phyloP scores from a whole-genome alignment of 2,888 invertebrate species.

The Conomelus anceps region DNA sequence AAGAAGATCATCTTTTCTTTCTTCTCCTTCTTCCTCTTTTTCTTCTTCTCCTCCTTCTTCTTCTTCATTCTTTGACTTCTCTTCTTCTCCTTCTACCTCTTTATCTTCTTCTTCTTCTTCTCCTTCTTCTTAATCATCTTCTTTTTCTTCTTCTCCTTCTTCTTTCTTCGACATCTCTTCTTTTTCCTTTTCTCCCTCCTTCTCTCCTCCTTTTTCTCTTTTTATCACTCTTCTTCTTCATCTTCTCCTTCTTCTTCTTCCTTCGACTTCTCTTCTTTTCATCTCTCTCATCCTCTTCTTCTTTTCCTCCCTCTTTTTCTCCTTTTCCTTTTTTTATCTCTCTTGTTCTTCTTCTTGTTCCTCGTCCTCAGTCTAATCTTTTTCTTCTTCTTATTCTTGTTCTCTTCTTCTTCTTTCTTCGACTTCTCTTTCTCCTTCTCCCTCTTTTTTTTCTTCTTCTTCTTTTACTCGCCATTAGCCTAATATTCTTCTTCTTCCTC shows the following conservation, averaged over 20 bases:
- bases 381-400: not conserved
- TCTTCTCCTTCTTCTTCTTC: not conserved
- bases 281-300: not conserved
- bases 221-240: not conserved
- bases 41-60: too few relatives aligned
- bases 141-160: not conserved
- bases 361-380: not conserved
- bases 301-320: not conserved
- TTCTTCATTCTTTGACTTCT: too few relatives aligned
- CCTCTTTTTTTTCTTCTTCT: not conserved
- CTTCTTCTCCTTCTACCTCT: too few relatives aligned
- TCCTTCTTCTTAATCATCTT: not conserved
- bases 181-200: too few relatives aligned
- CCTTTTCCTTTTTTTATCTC: not conserved
- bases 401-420: not conserved
- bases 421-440: not conserved
- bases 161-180: too few relatives aligned
- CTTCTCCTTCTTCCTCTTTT: too few relatives aligned
- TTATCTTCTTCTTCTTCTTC: not conserved
- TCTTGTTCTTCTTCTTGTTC: not conserved
- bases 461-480: too few relatives aligned
- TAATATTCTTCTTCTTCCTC: conserved; percentile 5
- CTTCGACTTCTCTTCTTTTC: not conserved
- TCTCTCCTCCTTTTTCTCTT: not conserved
- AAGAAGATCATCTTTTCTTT: too few relatives aligned